phyloP scores from a whole-genome alignment of 1,140 invertebrate genomes.

The Drosophila orena region DNA sequence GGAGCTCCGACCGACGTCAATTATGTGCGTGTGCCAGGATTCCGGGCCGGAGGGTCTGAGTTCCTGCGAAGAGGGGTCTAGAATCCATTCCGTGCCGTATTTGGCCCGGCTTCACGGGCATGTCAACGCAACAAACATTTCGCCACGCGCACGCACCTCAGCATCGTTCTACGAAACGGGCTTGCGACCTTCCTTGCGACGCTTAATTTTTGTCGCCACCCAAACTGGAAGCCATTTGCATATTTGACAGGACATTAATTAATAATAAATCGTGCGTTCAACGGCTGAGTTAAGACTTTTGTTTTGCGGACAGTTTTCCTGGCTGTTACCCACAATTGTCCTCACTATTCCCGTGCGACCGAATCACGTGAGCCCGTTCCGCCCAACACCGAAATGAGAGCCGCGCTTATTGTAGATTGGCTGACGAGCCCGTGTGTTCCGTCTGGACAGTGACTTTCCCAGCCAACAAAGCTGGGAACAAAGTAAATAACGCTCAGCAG shows the following conservation, averaged over 20 bases:
- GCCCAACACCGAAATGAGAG: no score
- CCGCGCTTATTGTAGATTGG: slow-evolving; percentile 28
- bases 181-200: slow-evolving; percentile 41
- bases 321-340: slow-evolving; percentile 51
- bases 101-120: slow-evolving; percentile 1
- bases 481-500: slow-evolving; percentile 51
- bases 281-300: slow-evolving; percentile 58
- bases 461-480: not conserved
- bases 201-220: slow-evolving; percentile 70
- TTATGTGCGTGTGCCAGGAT: slow-evolving; percentile 25
- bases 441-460: no score
- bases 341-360: slow-evolving; percentile 33
- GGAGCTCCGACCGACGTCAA: slow-evolving; percentile 19
- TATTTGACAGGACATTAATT: slow-evolving; percentile 71
- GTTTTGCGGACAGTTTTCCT: slow-evolving; percentile 23
- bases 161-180: not conserved
- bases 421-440: not conserved
- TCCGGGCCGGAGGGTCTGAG: not conserved
- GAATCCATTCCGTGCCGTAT: not conserved
- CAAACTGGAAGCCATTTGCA: slow-evolving; percentile 51
- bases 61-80: not conserved
- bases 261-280: slow-evolving; percentile 68
- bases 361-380: slow-evolving; percentile 14
- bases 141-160: slow-evolving; percentile 21
- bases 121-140: slow-evolving; percentile 40